Evolutionary conservation across 2,888 invertebrate genomes (phyloP), one percentile per base, ranked within the genome.

Genomic region (Petrophora chlorosata): DNA sequence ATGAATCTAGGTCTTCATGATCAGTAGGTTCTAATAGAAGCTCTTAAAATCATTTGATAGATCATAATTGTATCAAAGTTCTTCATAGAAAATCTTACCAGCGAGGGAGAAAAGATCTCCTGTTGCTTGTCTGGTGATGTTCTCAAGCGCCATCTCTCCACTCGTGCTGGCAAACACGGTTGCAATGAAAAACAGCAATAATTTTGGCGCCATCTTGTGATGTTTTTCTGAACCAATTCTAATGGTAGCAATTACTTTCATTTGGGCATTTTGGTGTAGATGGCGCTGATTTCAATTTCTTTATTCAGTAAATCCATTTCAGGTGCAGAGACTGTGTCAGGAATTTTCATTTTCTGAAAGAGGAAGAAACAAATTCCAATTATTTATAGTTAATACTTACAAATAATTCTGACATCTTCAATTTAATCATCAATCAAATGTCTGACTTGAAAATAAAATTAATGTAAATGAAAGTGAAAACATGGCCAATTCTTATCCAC

Each of bases 51-150:
- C n/a, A n/a, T n/a, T n/a, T n/a, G n/a, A n/a, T n/a, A n/a, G 1
- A 1, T 19, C 2, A 7, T 2, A 25, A 40, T n/a, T 19, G 9
- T 17, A 8, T 8, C 13, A 29, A 14, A 1, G 8, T 14, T 3
- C 1, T 10, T 10, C 4, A 12, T 35, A 39, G n/a, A n/a, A 19
- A 28, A n/a, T 47, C 82, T 80, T 61, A 92, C 92, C 92, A 63
- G 87, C 73, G 30, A 92, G 78, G 22, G 90, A 85, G 68, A 93
- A 93, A 36, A 92, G 77, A 76, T 94, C 93, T 8, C 93, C 93
- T 47, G 84, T 87, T 36, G 92, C 91, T 53, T 91, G 90, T 61
- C 94, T 85, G 5, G 92, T 93, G 35, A 93, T 82, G 51, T 91
- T 91, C 15, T 82, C 80, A 17, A 91, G 65, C 73, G 84, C 76